These are phyloP conservation scores for Tarsius wallacei DNA, from an alignment of 2,797 vertebrate genomes.

Conservation along the genomic window DNA sequence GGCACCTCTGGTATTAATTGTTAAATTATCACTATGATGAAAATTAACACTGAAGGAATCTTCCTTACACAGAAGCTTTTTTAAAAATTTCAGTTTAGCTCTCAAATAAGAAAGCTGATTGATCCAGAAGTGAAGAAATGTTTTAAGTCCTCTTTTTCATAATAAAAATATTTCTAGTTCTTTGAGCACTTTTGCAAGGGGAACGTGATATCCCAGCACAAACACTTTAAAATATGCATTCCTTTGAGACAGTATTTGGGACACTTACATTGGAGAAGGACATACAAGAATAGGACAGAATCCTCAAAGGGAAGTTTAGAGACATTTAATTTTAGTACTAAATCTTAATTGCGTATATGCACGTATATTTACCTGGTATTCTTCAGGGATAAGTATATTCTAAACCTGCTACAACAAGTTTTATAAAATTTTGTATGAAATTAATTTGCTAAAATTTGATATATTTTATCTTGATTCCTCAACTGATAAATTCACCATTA, in stretches of 20 bases:
- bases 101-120: neutral
- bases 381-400: neutral
- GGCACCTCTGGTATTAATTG: neutral
- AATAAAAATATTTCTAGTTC: neutral
- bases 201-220: neutral
- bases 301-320: slow-evolving; percentile 1
- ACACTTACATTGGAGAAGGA: neutral
- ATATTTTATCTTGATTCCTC: slow-evolving; percentile 18
- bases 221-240: neutral
- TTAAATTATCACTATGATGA: slow-evolving; percentile 12
- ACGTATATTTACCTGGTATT: neutral
- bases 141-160: neutral
- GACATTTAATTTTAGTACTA: neutral
- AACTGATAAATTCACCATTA: slow-evolving; percentile 38
- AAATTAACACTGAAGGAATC: neutral
- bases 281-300: neutral
- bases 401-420: neutral
- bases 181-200: neutral
- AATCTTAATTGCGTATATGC: neutral
- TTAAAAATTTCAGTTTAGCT: slow-evolving; percentile 23
- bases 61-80: neutral
- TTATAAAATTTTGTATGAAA: neutral
- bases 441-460: slow-evolving; percentile 46
- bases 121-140: neutral
- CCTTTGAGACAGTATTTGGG: neutral